These are phyloP conservation scores for Chaenodraco wilsoni DNA, from an alignment of 2,797 vertebrate species.

Conservation along the genomic window DNA sequence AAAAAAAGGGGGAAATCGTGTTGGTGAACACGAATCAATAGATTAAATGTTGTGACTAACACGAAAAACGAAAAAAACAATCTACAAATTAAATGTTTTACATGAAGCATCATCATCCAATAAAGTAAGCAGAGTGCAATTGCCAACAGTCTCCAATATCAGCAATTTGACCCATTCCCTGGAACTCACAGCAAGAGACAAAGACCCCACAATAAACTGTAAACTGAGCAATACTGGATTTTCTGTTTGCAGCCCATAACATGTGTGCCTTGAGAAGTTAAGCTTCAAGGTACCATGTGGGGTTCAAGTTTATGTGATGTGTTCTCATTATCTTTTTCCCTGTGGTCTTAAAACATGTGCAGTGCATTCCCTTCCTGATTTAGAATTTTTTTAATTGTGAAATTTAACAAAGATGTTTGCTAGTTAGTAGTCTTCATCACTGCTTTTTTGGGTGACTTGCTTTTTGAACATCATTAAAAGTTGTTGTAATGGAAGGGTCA, in stretches of 20 bases:
- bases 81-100: not conserved
- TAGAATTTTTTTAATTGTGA: not conserved
- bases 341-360: not conserved
- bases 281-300: not conserved
- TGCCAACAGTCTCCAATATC: not conserved
- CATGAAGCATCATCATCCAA: conserved; percentile 5
- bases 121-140: conserved; percentile 1
- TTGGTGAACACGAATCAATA: no score
- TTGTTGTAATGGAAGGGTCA: not conserved
- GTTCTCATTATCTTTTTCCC: not conserved
- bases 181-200: not conserved
- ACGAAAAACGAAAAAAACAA: no score
- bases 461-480: not conserved
- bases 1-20: no score
- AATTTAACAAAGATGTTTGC: not conserved
- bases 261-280: not conserved
- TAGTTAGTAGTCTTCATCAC: not conserved
- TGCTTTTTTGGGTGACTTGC: not conserved
- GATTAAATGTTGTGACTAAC: no score
- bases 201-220: not conserved
- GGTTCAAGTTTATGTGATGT: not conserved
- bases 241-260: not conserved
- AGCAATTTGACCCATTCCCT: not conserved
- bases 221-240: not conserved
- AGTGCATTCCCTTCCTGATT: not conserved